Evolutionary conservation across 1,140 invertebrate genomes (phyloP).

Genomic region (Coboldia fuscipes): DNA sequence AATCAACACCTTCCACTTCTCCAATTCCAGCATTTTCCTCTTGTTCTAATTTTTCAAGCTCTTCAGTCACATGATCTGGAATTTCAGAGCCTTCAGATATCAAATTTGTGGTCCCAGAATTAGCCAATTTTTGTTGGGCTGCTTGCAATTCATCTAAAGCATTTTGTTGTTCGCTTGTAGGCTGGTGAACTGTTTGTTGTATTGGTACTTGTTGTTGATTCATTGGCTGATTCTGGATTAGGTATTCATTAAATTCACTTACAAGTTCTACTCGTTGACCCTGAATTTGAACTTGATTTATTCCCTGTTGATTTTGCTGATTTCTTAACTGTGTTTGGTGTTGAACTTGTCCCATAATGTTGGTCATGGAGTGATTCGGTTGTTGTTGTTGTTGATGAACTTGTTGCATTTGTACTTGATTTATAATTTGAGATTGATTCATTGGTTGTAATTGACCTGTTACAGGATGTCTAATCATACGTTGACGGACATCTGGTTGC

Average conservation of each 20-base stretch:
- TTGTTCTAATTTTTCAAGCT: conserved; percentile 60
- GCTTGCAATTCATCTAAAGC: background rate
- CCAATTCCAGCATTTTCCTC: conserved; percentile 39
- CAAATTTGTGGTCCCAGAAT: too few species aligned
- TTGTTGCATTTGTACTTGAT: background rate
- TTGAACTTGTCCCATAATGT: background rate
- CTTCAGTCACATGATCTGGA: conserved; percentile 55
- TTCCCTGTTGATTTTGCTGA: background rate
- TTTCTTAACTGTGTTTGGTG: background rate
- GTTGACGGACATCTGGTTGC: background rate
- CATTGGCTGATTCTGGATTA: background rate
- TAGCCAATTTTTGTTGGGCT: conserved; percentile 12
- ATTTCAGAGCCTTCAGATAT: too few species aligned
- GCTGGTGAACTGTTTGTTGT: background rate
- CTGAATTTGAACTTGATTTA: background rate
- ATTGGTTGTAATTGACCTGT: background rate
- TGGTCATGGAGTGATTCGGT: background rate
- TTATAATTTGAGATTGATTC: background rate
- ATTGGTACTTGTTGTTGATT: background rate
- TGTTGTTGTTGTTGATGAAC: background rate
- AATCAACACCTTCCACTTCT: conserved; percentile 51
- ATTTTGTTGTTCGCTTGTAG: too few species aligned
- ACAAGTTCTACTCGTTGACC: background rate
- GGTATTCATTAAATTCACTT: background rate
- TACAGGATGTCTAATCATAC: background rate